Evolutionary conservation across 2,797 vertebrate genomes (phyloP).

Genomic region (Acanthornis magna): DNA sequence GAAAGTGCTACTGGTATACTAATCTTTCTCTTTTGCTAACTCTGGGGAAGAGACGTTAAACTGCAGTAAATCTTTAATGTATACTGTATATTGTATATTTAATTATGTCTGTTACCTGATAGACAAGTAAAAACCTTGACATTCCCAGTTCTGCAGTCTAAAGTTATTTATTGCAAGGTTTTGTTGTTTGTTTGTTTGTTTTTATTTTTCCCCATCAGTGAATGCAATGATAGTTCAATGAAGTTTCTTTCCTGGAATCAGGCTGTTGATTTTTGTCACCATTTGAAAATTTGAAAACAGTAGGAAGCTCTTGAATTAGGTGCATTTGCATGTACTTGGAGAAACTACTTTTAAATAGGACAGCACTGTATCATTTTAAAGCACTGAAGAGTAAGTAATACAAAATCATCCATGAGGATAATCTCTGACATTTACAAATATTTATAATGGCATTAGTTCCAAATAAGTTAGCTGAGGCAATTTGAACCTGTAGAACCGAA

Average conservation of each 20-base stretch:
- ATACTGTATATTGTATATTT: background rate
- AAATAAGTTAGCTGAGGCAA: conserved; percentile 40
- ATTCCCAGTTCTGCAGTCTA: background rate
- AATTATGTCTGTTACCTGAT: background rate
- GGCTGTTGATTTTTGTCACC: background rate
- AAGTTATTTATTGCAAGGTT: background rate
- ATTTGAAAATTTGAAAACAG: background rate
- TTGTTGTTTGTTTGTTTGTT: background rate
- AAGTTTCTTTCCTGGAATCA: background rate
- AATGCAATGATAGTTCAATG: background rate
- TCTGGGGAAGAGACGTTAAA: background rate
- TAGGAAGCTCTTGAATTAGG: background rate
- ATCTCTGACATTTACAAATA: conserved; percentile 60
- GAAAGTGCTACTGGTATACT: background rate
- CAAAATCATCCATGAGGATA: conserved; percentile 38
- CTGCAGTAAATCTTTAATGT: background rate
- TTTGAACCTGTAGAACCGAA: conserved; percentile 34
- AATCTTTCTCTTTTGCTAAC: background rate
- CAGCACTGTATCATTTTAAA: conserved; percentile 5
- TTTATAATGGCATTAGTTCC: conserved; percentile 56
- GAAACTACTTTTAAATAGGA: background rate
- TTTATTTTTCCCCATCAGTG: background rate
- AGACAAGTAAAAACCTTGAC: background rate
- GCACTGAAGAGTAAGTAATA: conserved; percentile 26
- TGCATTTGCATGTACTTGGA: background rate